Percentiles rank a stretch among this genome's conserved stretches.
Evolutionary conservation across 2,888 invertebrate genomes (phyloP).

Genomic region (Notodonta ziczac): DNA sequence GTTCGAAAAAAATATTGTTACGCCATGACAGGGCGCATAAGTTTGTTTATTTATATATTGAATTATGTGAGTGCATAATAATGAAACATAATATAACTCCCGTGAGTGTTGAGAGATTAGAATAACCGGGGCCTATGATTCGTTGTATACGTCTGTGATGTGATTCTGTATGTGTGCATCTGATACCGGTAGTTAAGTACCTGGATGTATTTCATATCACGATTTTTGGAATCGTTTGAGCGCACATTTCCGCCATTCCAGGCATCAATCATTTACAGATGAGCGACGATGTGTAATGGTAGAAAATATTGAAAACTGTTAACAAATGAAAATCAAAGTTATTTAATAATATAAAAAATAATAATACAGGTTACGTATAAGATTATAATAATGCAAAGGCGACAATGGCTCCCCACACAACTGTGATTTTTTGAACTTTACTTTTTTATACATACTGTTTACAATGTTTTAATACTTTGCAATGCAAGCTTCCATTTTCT

Average conservation of each 20-base stretch:
- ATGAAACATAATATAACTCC: too few species aligned
- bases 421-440: constrained; percentile 58
- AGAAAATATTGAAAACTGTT: too few species aligned
- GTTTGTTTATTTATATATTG: neutral
- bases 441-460: constrained; percentile 36
- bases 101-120: neutral
- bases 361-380: too few species aligned
- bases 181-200: neutral
- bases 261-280: neutral
- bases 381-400: constrained; percentile 8
- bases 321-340: neutral
- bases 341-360: neutral
- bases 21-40: too few species aligned
- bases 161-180: constrained; percentile 10
- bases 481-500: constrained; percentile 69
- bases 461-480: constrained; percentile 38
- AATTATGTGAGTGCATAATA: neutral
- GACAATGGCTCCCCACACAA: constrained; percentile 20
- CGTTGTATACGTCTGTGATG: constrained; percentile 23
- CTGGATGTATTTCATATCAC: neutral
- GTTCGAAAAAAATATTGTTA: too few species aligned
- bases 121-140: constrained; percentile 21
- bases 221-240: neutral
- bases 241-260: constrained; percentile 38
- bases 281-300: neutral